A percentile compares a stretch with the other conserved stretches of the same genome.
phyloP scores from a whole-genome alignment of 2,113 vertebrate genomes.

The Alethe diademata region DNA sequence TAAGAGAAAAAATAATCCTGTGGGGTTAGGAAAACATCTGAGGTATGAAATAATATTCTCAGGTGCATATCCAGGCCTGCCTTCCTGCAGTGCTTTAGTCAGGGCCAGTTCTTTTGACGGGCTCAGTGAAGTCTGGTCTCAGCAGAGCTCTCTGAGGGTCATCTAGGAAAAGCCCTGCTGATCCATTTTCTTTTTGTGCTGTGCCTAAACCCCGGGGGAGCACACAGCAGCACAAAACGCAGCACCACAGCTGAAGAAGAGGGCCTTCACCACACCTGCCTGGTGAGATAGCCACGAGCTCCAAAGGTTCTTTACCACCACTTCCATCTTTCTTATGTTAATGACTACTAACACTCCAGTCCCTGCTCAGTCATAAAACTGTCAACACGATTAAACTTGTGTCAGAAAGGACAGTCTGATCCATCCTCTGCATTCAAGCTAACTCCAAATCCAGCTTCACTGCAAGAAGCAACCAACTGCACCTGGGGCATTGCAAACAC shows the following conservation, averaged over 20 bases:
- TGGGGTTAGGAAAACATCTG: not conserved
- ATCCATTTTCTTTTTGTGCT: not conserved
- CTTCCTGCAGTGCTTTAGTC: not conserved
- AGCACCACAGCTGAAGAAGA: not conserved
- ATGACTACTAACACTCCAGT: not conserved
- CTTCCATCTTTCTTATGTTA: not conserved
- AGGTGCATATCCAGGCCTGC: not conserved
- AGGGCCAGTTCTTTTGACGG: not conserved
- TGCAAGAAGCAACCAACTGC: not conserved
- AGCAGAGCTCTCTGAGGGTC: not conserved
- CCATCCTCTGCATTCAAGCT: not conserved
- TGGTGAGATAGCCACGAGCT: not conserved
- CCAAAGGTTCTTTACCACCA: not conserved
- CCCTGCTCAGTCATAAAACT: not conserved
- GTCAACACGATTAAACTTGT: not conserved
- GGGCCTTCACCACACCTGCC: not conserved
- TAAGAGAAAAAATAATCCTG: not conserved
- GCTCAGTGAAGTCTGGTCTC: not conserved
- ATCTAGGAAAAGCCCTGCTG: not conserved
- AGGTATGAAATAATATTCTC: not conserved
- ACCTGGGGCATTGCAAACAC: not conserved
- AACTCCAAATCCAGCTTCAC: not conserved
- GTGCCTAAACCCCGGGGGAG: not conserved
- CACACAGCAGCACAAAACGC: not conserved
- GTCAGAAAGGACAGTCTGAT: not conserved